phyloP scores from a whole-genome alignment of 1,140 invertebrate genomes.

The Drosophila lacteicornis region DNA sequence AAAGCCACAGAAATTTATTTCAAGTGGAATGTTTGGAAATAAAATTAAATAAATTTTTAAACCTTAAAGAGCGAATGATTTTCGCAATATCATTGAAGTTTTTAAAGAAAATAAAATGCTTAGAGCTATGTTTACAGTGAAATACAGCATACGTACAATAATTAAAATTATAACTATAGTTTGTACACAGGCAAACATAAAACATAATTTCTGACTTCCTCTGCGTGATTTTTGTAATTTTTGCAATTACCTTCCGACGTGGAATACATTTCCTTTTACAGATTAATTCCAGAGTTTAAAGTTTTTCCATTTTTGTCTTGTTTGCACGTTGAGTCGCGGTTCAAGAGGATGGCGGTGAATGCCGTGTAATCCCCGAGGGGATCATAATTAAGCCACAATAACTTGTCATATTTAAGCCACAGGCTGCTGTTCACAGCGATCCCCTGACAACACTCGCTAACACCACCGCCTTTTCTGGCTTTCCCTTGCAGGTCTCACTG shows the following conservation, averaged over 20 bases:
- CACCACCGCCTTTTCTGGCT: constrained; percentile 3
- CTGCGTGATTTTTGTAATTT: neutral
- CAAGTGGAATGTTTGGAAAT: too few relatives aligned
- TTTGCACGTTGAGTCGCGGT: constrained; percentile 5
- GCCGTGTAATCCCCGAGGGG: constrained; percentile 64
- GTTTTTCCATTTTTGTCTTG: constrained; percentile 6
- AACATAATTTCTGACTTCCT: too few relatives aligned
- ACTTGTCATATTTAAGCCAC: constrained; percentile 76
- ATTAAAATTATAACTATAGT: neutral
- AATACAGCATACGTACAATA: too few relatives aligned
- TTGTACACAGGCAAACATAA: too few relatives aligned
- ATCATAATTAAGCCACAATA: constrained; percentile 82
- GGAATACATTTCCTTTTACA: too few relatives aligned
- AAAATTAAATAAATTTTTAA: neutral
- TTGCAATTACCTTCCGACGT: neutral
- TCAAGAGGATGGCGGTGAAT: constrained; percentile 31
- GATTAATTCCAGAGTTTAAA: neutral
- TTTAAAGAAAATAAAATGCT: neutral
- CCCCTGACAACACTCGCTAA: constrained; percentile 33
- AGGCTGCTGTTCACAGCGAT: constrained; percentile 20
- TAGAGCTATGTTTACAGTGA: too few relatives aligned
- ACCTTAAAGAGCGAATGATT: too few relatives aligned
- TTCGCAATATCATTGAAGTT: too few relatives aligned
- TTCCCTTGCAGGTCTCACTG: constrained; percentile 62
- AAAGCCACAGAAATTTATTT: neutral